These are phyloP conservation scores for Malachius bipustulatus DNA, from an alignment of 2,888 invertebrate species.

Conservation along the genomic window DNA sequence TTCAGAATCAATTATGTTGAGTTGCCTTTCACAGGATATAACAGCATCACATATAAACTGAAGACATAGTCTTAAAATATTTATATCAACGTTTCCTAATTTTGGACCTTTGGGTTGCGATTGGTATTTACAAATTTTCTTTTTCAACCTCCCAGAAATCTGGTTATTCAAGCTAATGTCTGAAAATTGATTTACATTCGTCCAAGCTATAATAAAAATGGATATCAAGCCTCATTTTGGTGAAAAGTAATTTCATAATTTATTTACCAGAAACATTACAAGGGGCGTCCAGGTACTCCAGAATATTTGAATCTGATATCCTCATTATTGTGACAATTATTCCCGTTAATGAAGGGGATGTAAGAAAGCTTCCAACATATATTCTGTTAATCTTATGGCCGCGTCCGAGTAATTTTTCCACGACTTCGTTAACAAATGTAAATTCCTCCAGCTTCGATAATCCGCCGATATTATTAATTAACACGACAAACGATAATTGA, in stretches of 20 bases:
- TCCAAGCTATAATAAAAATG: background rate
- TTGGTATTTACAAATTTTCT: conserved; percentile 5
- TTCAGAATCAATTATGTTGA: conserved; percentile 57
- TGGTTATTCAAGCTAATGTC: conserved; percentile 8
- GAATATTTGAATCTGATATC: conserved; percentile 38
- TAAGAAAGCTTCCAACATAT: conserved; percentile 22
- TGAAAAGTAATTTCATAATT: no score
- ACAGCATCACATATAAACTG: conserved; percentile 43
- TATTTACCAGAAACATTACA: conserved; percentile 48
- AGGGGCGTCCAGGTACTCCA: conserved; percentile 45
- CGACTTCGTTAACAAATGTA: conserved; percentile 37
- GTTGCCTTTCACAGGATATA: conserved; percentile 44
- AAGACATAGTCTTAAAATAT: conserved; percentile 29
- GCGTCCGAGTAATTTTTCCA: conserved; percentile 24
- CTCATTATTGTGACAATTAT: conserved; percentile 53
- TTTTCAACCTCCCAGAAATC: conserved; percentile 6
- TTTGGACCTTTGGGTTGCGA: conserved; percentile 28
- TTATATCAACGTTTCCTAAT: conserved; percentile 24
- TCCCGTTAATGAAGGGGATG: conserved; percentile 15
- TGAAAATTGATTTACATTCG: conserved; percentile 1
- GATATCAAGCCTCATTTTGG: background rate
- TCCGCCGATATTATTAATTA: conserved; percentile 66
- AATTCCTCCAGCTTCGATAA: conserved; percentile 65
- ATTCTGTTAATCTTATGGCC: conserved; percentile 21
- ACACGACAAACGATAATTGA: conserved; percentile 41